Percentiles rank a stretch among this genome's conserved stretches.
These are phyloP conservation scores for Recurvirostra avosetta DNA, from an alignment of 2,113 vertebrate genomes.

Conservation along the genomic window DNA sequence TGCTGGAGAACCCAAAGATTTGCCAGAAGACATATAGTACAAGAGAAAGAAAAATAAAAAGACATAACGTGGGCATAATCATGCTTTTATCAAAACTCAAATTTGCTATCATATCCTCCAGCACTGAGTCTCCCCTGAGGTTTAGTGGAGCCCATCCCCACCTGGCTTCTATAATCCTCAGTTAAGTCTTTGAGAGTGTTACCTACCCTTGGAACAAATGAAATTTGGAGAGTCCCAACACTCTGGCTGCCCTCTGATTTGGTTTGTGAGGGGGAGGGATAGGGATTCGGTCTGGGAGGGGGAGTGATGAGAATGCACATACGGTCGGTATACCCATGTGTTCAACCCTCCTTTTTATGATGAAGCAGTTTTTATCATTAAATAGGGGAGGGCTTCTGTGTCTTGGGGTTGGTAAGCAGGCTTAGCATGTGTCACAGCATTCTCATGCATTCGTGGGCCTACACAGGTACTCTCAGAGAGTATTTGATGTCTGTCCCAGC, in stretches of 20 bases:
- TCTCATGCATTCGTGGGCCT: background rate
- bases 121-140: background rate
- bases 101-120: background rate
- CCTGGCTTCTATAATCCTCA: background rate
- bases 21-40: background rate
- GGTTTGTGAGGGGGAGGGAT: background rate
- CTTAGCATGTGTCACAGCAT: background rate
- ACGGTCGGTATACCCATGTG: fast-evolving
- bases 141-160: background rate
- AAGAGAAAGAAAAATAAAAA: background rate
- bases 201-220: background rate
- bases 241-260: background rate
- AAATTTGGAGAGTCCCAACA: background rate
- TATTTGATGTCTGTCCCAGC: background rate
- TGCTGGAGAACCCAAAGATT: background rate
- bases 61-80: background rate
- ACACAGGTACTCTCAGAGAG: background rate
- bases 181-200: background rate
- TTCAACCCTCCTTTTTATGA: background rate
- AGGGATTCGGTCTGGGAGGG: background rate
- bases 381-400: background rate
- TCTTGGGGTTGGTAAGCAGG: background rate
- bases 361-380: background rate
- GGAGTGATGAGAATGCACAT: no score
- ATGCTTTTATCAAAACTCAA: background rate